These are phyloP conservation scores for Piscicola geometra DNA, from an alignment of 2,888 invertebrate genomes.

Conservation along the genomic window DNA sequence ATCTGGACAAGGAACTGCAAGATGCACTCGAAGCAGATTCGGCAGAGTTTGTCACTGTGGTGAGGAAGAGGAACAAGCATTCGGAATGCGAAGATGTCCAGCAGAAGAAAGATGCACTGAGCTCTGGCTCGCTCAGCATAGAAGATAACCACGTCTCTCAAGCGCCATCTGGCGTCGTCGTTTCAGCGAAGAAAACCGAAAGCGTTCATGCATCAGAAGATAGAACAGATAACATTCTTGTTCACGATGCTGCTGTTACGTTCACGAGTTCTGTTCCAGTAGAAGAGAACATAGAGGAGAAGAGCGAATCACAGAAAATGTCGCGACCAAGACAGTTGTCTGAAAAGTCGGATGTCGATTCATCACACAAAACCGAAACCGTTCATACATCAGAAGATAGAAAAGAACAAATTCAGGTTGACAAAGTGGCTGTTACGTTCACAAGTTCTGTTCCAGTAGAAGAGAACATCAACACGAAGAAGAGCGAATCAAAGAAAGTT, in stretches of 20 bases:
- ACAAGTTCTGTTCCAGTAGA: not conserved
- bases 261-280: not conserved
- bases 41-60: not conserved
- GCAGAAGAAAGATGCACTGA: not conserved
- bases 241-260: not conserved
- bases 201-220: not conserved
- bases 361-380: too few species aligned
- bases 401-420: too few species aligned
- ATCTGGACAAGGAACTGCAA: slow-evolving; percentile 8
- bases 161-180: too few species aligned
- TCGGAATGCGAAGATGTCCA: not conserved
- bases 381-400: too few species aligned
- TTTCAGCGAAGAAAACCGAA: not conserved
- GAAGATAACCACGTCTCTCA: too few species aligned
- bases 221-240: not conserved
- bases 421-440: too few species aligned
- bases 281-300: not conserved
- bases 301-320: too few species aligned
- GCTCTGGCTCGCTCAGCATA: too few species aligned
- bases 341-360: too few species aligned
- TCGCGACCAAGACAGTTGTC: not conserved
- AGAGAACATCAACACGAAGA: too few species aligned
- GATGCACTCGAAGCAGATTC: not conserved
- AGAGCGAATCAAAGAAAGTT: too few species aligned
- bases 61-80: not conserved